These are phyloP conservation scores for Perognathus longimembris DNA, from an alignment of 2,113 vertebrate genomes.

Conservation along the genomic window DNA sequence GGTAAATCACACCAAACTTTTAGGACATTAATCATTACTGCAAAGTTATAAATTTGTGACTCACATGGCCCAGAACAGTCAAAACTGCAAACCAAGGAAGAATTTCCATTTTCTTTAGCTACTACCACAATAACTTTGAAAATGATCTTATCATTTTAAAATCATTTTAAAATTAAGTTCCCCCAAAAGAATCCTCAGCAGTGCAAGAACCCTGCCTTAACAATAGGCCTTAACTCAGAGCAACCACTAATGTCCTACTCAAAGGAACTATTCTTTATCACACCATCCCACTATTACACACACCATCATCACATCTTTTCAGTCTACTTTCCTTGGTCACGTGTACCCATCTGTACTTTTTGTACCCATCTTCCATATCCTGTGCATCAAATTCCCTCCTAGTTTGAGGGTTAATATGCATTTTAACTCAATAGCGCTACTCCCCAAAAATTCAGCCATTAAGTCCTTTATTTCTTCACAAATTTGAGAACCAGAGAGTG, in stretches of 20 bases:
- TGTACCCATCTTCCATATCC: not conserved
- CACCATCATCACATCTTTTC: not conserved
- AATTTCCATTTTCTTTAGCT: not conserved
- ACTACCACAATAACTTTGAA: not conserved
- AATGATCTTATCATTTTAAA: too few relatives aligned
- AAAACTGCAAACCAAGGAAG: not conserved
- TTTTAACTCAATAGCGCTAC: not conserved
- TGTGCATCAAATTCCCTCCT: not conserved
- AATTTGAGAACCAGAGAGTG: accelerated
- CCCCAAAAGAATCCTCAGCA: not conserved
- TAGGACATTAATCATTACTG: not conserved
- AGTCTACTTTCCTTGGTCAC: not conserved
- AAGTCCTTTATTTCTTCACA: slow-evolving; percentile 14
- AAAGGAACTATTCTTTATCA: not conserved
- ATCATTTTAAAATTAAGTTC: too few relatives aligned
- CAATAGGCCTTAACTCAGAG: not conserved
- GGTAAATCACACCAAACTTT: slow-evolving; percentile 33
- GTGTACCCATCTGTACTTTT: not conserved
- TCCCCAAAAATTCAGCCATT: not conserved
- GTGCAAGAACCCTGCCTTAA: not conserved
- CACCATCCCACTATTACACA: too few relatives aligned
- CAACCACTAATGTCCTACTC: not conserved
- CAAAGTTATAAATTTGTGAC: slow-evolving; percentile 1
- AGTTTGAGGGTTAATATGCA: not conserved
- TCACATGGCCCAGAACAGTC: not conserved